phyloP scores from a whole-genome alignment of 1,140 invertebrate species.

The Drosophila ogumai region DNA sequence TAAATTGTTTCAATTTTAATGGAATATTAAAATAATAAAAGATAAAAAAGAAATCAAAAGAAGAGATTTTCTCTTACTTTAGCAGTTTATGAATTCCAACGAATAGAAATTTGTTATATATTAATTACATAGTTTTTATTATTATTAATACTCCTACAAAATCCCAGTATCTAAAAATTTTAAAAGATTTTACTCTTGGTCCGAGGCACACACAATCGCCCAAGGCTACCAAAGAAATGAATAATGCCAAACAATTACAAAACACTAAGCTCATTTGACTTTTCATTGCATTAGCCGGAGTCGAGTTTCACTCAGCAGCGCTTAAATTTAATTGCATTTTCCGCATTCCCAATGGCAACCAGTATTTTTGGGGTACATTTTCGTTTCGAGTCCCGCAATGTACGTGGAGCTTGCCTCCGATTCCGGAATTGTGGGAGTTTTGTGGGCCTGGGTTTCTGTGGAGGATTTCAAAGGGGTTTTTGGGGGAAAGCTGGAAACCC shows the following conservation, averaged over 20 bases:
- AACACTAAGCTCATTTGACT: constrained; percentile 50
- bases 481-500: neutral
- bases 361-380: constrained; percentile 44
- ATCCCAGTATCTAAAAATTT: neutral
- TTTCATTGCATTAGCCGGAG: constrained; percentile 50
- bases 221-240: constrained; percentile 24
- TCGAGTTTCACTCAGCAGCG: constrained; percentile 44
- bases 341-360: constrained; percentile 41
- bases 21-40: too few relatives aligned
- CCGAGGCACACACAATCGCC: constrained; percentile 2
- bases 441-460: constrained; percentile 1
- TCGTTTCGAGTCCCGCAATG: constrained; percentile 30
- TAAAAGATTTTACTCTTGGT: neutral
- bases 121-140: too few relatives aligned
- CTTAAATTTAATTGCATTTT: constrained; percentile 58
- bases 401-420: constrained; percentile 12
- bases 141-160: neutral
- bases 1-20: neutral
- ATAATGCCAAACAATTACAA: constrained; percentile 47
- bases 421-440: constrained; percentile 13
- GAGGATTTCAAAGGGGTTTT: constrained; percentile 1
- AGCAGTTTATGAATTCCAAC: neutral
- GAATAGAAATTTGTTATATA: too few relatives aligned
- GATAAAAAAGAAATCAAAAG: neutral
- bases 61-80: neutral